Base-by-base conservation (phyloP, 1,140 invertebrate species). In the Battus philenor region DNA sequence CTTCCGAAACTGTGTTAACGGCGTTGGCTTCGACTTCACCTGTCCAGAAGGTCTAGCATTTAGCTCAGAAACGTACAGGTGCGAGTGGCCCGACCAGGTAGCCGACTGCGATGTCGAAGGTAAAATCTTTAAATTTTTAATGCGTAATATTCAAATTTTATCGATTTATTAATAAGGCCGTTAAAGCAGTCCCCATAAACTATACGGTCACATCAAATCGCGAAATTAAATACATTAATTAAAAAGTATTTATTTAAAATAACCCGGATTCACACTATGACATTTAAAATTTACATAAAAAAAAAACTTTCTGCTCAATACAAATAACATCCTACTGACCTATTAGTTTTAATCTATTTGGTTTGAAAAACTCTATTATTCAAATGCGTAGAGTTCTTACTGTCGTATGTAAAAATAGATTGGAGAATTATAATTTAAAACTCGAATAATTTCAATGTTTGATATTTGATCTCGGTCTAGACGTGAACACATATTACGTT, bases 41-140 rank as follows among this genome's bases (percentile, higher is more conserved):
- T 96, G 94, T 67, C 93, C 93, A 0, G 94, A 95, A 72, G 95
- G 95, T 10, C 81, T 97, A 8, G 94, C 95, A 3, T 97, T 94
- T 75, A 94, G 93, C 67, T 84, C 90, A 4, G 89, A 91, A 31
- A 90, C 82, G 1, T 93, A 94, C 58, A 89, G 91, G 20, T 96
- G 95, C 68, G 94, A 96, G 52, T 97, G 95, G 95, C 94, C 94
- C 0, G 94, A 95, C 83, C 88, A 93, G 55, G 94, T 93, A 1
- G 64, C 86, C 1, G 90, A 91, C 36, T 95, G 93, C 61, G 91
- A 95, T 67, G 91, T 91, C 32, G 93, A 94, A 89, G 90, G 91
- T 92, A 76, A 12, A 9, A 8, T 16, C 38, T 24, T 41, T 41
- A 15, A 17, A 29, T 17, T 41, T 16, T 41, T 1, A 41, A 29